These are phyloP conservation scores for Ernsta delagoae DNA, from an alignment of 2,888 invertebrate genomes.

Conservation along the genomic window DNA sequence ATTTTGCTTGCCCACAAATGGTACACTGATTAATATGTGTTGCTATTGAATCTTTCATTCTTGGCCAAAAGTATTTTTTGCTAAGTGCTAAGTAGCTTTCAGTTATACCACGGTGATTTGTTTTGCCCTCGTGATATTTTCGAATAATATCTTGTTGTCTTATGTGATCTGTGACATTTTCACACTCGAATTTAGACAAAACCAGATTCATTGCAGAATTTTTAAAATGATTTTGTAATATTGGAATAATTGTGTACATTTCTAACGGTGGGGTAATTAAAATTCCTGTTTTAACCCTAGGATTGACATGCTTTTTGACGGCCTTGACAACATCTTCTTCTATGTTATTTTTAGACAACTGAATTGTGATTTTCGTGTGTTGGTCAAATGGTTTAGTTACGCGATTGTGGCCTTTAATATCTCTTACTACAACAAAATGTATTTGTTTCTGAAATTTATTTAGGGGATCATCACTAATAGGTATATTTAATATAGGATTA, in stretches of 20 bases:
- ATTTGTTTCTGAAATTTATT: neutral
- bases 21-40: neutral
- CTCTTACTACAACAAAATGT: neutral
- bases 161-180: conserved; percentile 42
- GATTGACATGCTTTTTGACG: conserved; percentile 18
- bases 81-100: conserved; percentile 39
- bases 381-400: conserved; percentile 14
- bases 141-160: conserved; percentile 43
- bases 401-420: neutral
- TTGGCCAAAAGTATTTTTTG: neutral
- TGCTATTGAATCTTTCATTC: neutral
- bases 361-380: neutral
- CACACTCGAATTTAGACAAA: conserved; percentile 40
- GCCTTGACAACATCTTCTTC: conserved; percentile 13
- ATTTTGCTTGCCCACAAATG: neutral
- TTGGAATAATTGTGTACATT: conserved; percentile 37
- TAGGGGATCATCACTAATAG: neutral
- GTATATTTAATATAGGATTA: conserved; percentile 1
- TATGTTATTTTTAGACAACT: neutral
- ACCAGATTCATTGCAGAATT: conserved; percentile 43
- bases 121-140: conserved; percentile 45
- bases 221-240: conserved; percentile 43
- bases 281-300: conserved; percentile 10
- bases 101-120: conserved; percentile 44
- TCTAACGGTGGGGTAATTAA: conserved; percentile 4